Evolutionary conservation across 2,888 invertebrate species (phyloP).

Genomic region (Polietes domitor): DNA sequence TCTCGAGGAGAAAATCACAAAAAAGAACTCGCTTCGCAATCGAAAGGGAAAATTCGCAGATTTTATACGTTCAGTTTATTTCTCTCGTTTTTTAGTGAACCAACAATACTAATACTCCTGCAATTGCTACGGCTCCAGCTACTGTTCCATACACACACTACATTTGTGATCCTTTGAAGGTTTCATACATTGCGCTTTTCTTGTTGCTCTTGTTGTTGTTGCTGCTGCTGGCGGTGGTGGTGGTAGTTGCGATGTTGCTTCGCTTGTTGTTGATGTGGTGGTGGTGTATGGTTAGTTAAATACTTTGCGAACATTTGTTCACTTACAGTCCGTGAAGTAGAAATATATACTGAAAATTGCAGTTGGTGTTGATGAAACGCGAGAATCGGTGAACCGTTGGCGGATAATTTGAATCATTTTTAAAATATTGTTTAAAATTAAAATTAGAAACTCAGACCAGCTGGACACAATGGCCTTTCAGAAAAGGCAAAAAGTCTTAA

Average conservation of each 20-base stretch:
- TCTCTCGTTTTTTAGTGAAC: not conserved
- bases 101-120: constrained; percentile 18
- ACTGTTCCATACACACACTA: constrained; percentile 28
- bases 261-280: constrained; percentile 45
- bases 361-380: not conserved
- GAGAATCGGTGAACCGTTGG: not conserved
- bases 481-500: too few relatives aligned
- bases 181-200: constrained; percentile 14
- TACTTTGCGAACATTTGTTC: constrained; percentile 65
- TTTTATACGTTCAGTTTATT: constrained; percentile 10
- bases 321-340: constrained; percentile 61
- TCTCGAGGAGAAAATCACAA: constrained; percentile 8
- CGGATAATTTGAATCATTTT: too few relatives aligned
- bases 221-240: constrained; percentile 16
- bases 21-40: constrained; percentile 31
- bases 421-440: too few relatives aligned
- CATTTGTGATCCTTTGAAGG: constrained; percentile 56
- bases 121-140: not conserved
- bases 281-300: constrained; percentile 61
- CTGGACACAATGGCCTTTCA: too few relatives aligned
- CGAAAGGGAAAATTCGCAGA: constrained; percentile 18
- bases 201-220: not conserved
- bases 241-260: not conserved
- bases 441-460: too few relatives aligned
- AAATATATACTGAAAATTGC: constrained; percentile 17